These are phyloP conservation scores for Nephrotoma flavescens DNA, from an alignment of 2,888 invertebrate genomes.

Conservation along the genomic window DNA sequence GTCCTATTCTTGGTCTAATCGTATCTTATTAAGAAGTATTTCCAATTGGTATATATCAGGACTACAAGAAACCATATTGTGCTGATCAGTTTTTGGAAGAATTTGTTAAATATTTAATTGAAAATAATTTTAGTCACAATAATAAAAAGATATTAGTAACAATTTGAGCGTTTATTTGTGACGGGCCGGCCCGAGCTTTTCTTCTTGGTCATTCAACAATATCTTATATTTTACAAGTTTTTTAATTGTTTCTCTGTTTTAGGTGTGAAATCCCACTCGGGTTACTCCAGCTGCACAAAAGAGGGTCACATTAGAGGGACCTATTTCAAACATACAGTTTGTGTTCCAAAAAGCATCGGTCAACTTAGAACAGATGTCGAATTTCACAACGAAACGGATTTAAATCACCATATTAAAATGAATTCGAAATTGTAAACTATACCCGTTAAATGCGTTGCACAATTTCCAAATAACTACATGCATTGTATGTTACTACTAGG, in stretches of 20 bases:
- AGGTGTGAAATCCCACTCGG: conserved; percentile 5
- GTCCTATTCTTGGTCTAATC: neutral
- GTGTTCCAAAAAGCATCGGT: neutral
- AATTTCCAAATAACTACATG: neutral
- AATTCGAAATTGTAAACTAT: neutral
- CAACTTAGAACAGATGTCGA: neutral
- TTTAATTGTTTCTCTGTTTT: neutral
- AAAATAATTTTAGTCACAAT: neutral
- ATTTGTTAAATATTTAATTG: neutral
- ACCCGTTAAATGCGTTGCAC: neutral
- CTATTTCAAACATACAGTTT: conserved; percentile 4
- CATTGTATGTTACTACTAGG: neutral
- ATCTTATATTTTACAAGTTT: neutral
- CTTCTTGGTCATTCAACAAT: neutral
- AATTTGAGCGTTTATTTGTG: neutral
- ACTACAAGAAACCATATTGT: neutral
- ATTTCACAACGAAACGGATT: neutral
- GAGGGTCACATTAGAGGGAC: neutral
- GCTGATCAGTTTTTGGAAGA: neutral
- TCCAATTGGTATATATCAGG: neutral
- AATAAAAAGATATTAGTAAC: neutral
- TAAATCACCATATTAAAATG: neutral
- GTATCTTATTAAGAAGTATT: conserved; percentile 1
- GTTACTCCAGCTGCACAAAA: conserved; percentile 3
- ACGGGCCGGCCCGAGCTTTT: neutral